Evolutionary conservation across 2,888 invertebrate species (phyloP).

Genomic region (Syrista parreyssii): DNA sequence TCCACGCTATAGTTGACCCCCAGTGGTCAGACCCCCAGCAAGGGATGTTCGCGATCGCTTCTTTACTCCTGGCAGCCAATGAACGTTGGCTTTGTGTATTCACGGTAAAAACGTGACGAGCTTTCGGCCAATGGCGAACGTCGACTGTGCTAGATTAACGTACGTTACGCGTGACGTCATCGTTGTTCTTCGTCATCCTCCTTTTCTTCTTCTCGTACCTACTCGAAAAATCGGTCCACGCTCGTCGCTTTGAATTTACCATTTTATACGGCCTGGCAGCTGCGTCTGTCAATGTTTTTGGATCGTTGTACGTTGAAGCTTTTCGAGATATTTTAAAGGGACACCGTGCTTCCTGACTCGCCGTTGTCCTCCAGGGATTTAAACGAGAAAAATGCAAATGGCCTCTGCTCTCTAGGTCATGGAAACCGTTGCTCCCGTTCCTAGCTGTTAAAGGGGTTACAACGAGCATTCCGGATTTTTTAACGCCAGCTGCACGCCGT

Average conservation of each 20-base stretch:
- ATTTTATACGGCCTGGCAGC: not conserved
- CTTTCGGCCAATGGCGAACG: not conserved
- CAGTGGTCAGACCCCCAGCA: slow-evolving; percentile 3
- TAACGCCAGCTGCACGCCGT: not conserved
- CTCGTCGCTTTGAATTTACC: not conserved
- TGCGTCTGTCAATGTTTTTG: not conserved
- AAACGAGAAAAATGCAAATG: slow-evolving; percentile 42
- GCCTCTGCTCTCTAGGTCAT: slow-evolving; percentile 42
- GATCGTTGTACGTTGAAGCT: slow-evolving; percentile 6
- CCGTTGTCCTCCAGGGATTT: slow-evolving; percentile 36
- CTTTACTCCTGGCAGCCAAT: not conserved
- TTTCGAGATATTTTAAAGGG: slow-evolving; percentile 39
- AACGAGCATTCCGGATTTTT: not conserved
- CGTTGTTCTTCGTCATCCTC: not conserved
- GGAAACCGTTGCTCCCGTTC: slow-evolving; percentile 32
- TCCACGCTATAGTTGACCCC: not conserved
- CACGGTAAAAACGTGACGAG: not conserved
- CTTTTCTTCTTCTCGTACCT: not conserved
- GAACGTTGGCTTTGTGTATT: not conserved
- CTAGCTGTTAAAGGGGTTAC: slow-evolving; percentile 1
- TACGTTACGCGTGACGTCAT: not conserved
- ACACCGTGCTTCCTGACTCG: slow-evolving; percentile 36
- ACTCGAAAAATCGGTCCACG: not conserved
- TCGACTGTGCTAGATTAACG: not conserved
- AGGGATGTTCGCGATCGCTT: not conserved